These are phyloP conservation scores for Mythimna lalbum DNA, from an alignment of 2,888 invertebrate genomes.

Conservation along the genomic window DNA sequence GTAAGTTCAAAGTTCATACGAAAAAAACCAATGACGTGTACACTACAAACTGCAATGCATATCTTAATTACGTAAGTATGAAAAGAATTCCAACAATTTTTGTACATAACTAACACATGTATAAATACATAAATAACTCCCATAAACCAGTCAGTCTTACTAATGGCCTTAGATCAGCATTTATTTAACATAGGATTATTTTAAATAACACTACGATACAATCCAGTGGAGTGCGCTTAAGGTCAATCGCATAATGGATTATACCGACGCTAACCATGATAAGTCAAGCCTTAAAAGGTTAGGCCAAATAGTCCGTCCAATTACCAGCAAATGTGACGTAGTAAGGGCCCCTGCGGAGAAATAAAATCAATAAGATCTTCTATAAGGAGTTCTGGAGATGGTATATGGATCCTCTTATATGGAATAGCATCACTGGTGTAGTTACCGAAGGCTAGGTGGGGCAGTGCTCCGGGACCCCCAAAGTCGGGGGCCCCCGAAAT, in stretches of 20 bases:
- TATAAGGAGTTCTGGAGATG: neutral
- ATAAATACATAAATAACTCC: slow-evolving; percentile 24
- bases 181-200: slow-evolving; percentile 46
- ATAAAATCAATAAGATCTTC: slow-evolving; percentile 2
- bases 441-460: no score
- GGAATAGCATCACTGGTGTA: no score
- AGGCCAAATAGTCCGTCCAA: slow-evolving; percentile 45
- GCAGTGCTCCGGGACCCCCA: no score
- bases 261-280: slow-evolving; percentile 31
- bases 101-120: slow-evolving; percentile 5
- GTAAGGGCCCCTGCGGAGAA: neutral
- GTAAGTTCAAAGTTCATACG: neutral
- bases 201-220: slow-evolving; percentile 47
- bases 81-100: slow-evolving; percentile 32
- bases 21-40: slow-evolving; percentile 1
- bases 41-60: slow-evolving; percentile 6
- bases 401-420: neutral
- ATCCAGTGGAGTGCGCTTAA: slow-evolving; percentile 27
- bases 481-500: no score
- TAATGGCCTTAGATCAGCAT: slow-evolving; percentile 35
- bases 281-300: slow-evolving; percentile 50
- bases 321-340: slow-evolving; percentile 44
- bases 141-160: slow-evolving; percentile 26
- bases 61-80: slow-evolving; percentile 7
- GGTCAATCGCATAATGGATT: slow-evolving; percentile 49